Evolutionary conservation across 2,888 invertebrate species (phyloP), one percentile per base, ranked within the genome.

Genomic region (Spisula subtruncata): DNA sequence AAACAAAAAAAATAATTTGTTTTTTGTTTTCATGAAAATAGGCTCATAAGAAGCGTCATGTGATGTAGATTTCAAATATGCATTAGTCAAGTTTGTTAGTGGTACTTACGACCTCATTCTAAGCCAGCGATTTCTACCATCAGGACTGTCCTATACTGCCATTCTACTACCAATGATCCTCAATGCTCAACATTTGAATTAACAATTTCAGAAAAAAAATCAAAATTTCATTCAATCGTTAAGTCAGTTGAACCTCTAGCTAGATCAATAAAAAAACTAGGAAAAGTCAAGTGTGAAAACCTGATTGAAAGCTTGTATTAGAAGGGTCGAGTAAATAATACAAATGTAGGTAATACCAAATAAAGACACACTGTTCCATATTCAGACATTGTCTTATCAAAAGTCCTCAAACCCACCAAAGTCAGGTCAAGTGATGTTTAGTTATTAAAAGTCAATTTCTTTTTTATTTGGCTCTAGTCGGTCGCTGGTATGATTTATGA

Each of bases 401-500:
- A 41, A 75, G 35, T 75, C n/a, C 75, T 75, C 75, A 12, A 75
- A 16, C 5, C 4, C 35, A 32, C 16, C 18, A 35, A 32, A 18
- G 35, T 75, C 32, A 75, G 35, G 75, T 75, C 75, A 75, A 75
- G 75, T 25, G 75, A 75, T 32, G 32, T 75, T 75, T 75, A 75
- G 29, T 32, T 32, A 75, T 75, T 75, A 75, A 75, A 75, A 75
- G 75, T 75, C 75, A 75, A 75, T 75, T 75, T 75, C 75, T 75
- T 16, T 75, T 75, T 75, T 75, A 75, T 75, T 75, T 75, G 75
- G 29, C 75, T 41, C 41, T 35, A 35, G 14, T 32, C 35, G 10
- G 32, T 75, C 75, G 4, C 8, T 35, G 32, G 10, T 35, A 14
- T 75, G 75, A 75, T 75, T 75, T 75, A 75, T 32, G 32, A 32